Conservation (phyloP, 2,888 invertebrate genomes). For the Zhengitettix transpicula region DNA sequence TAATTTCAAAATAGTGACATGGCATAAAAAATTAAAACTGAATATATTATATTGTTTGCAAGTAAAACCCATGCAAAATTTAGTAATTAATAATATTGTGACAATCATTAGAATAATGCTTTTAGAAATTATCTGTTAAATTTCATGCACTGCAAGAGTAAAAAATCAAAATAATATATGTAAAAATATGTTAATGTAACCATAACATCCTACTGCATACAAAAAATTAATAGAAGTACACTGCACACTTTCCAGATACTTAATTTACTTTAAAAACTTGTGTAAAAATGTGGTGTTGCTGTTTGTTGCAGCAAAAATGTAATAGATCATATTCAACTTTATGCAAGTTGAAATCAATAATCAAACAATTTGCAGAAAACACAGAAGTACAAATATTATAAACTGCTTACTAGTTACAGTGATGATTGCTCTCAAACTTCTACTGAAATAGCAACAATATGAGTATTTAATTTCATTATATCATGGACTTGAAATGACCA, state of each 20-base stretch:
- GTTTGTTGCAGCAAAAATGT: not conserved
- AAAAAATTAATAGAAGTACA: constrained; percentile 3
- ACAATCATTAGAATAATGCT: constrained; percentile 1
- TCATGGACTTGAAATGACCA: too few relatives aligned
- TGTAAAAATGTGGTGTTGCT: not conserved
- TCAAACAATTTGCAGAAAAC: too few relatives aligned
- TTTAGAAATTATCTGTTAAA: not conserved
- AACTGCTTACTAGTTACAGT: too few relatives aligned
- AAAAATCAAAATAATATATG: constrained; percentile 1
- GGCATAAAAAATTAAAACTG: not conserved
- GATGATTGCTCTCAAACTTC: too few relatives aligned
- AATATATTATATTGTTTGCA: not conserved
- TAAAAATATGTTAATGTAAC: constrained; percentile 1
- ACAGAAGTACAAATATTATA: too few relatives aligned
- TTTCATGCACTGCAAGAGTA: constrained; percentile 6
- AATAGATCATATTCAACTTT: not conserved
- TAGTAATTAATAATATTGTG: not conserved
- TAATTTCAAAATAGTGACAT: not conserved
- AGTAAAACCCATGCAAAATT: not conserved
- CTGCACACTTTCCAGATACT: not conserved
- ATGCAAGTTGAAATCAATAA: too few relatives aligned
- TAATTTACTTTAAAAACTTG: not conserved
- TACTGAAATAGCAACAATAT: too few relatives aligned
- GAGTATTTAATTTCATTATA: too few relatives aligned
- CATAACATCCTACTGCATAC: constrained; percentile 7